Conservation (phyloP, 2,888 invertebrate species). For the Philereme vetulata region DNA sequence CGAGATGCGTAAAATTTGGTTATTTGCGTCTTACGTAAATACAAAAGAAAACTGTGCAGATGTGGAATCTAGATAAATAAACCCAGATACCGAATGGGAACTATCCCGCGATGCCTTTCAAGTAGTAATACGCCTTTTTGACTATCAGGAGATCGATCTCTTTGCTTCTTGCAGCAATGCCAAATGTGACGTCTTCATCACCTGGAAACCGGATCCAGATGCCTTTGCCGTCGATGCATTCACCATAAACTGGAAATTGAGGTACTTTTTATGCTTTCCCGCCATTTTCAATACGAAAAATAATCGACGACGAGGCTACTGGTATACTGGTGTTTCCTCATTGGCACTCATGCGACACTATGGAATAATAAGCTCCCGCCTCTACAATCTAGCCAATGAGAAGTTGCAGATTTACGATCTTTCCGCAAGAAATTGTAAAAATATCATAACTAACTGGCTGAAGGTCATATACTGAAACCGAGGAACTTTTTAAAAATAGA, state of each 20-base stretch:
- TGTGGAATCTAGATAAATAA: conserved; percentile 34
- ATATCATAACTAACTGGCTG: too few species aligned
- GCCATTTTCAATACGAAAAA: conserved; percentile 31
- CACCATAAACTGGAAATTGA: conserved; percentile 23
- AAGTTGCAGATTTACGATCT: too few species aligned
- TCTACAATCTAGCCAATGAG: too few species aligned
- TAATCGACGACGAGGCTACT: conserved; percentile 32
- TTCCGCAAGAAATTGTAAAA: too few species aligned
- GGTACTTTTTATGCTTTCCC: conserved; percentile 34
- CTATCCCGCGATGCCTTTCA: conserved; percentile 29
- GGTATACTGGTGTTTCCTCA: conserved; percentile 40
- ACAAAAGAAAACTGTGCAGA: conserved; percentile 45
- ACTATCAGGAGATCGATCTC: conserved; percentile 28
- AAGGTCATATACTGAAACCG: too few species aligned
- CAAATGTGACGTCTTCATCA: conserved; percentile 29
- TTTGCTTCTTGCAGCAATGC: conserved; percentile 35
- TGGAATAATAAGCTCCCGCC: too few species aligned
- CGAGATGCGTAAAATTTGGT: conserved; percentile 35
- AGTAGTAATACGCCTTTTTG: conserved; percentile 20
- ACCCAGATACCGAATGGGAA: conserved; percentile 38
- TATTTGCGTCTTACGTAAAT: conserved; percentile 50
- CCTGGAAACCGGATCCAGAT: conserved; percentile 33
- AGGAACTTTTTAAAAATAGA: too few species aligned
- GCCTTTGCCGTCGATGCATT: conserved; percentile 28
- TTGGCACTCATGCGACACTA: too few species aligned